Conservation (phyloP, 2,888 invertebrate genomes). For the Busseola fusca region DNA sequence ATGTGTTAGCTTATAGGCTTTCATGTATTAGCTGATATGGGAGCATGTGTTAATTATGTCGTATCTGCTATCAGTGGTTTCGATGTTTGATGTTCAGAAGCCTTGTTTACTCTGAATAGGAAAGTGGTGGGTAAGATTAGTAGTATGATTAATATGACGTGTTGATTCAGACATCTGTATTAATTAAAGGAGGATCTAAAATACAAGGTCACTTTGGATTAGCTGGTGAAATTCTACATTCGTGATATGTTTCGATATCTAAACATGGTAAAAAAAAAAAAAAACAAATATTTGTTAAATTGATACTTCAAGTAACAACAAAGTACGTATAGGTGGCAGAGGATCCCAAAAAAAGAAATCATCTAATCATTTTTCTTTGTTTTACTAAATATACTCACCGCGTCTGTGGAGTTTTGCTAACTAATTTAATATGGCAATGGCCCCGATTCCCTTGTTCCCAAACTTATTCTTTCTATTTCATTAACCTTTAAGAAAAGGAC, state of each 20-base stretch:
- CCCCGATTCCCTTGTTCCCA: too few relatives aligned
- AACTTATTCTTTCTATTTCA: too few relatives aligned
- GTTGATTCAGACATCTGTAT: background rate
- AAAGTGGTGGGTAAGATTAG: constrained; percentile 12
- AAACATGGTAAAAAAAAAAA: background rate
- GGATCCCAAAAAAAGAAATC: background rate
- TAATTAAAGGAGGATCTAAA: background rate
- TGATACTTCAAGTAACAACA: background rate
- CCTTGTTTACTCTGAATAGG: constrained; percentile 10
- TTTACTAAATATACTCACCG: background rate
- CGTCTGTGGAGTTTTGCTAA: too few relatives aligned
- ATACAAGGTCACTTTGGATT: background rate
- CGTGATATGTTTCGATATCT: background rate
- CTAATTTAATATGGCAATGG: background rate
- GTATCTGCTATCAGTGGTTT: constrained; percentile 31
- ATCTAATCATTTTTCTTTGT: background rate
- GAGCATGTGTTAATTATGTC: constrained; percentile 38
- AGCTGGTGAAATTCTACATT: background rate
- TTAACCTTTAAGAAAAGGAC: too few relatives aligned
- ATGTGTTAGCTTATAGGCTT: constrained; percentile 46
- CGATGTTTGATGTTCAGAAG: constrained; percentile 29
- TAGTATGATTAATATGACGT: background rate
- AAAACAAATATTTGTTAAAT: background rate
- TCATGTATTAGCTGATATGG: constrained; percentile 30
- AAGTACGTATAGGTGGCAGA: background rate